A percentile compares a stretch with the other conserved stretches of the same genome.
Evolutionary conservation across 2,888 invertebrate genomes (phyloP).

Genomic region (Plebejus argus): DNA sequence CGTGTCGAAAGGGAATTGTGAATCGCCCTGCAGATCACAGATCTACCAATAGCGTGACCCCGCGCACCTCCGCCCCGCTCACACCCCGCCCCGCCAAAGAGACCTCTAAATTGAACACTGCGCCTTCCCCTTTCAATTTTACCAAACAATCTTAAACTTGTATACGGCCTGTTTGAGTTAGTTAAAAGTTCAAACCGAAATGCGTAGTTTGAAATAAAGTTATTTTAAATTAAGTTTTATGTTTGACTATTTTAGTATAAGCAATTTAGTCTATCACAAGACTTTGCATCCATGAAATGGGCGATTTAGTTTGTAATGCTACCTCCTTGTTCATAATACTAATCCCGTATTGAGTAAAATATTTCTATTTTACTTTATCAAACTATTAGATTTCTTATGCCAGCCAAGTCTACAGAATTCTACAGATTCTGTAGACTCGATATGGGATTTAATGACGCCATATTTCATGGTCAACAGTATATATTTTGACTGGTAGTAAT

Average conservation of each 20-base stretch:
- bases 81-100: no score
- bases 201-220: slow-evolving; percentile 16
- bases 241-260: slow-evolving; percentile 6
- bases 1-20: no score
- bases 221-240: slow-evolving; percentile 8
- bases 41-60: no score
- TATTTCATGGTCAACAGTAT: background rate
- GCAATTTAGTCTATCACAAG: slow-evolving; percentile 13
- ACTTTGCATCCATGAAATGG: slow-evolving; percentile 14
- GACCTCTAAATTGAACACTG: no score
- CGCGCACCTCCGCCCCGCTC: no score
- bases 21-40: no score
- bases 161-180: background rate
- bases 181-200: background rate
- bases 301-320: background rate
- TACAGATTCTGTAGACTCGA: no score
- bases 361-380: background rate
- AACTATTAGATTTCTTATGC: no score
- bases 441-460: no score
- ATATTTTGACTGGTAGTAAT: background rate
- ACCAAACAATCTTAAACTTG: background rate
- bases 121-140: no score
- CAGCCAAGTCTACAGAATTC: no score
- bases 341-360: background rate
- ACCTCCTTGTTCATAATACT: background rate